A percentile compares a stretch with the other conserved stretches of the same genome.
phyloP scores from a whole-genome alignment of 1,140 invertebrate genomes.

The Neomicropteryx cornuta region DNA sequence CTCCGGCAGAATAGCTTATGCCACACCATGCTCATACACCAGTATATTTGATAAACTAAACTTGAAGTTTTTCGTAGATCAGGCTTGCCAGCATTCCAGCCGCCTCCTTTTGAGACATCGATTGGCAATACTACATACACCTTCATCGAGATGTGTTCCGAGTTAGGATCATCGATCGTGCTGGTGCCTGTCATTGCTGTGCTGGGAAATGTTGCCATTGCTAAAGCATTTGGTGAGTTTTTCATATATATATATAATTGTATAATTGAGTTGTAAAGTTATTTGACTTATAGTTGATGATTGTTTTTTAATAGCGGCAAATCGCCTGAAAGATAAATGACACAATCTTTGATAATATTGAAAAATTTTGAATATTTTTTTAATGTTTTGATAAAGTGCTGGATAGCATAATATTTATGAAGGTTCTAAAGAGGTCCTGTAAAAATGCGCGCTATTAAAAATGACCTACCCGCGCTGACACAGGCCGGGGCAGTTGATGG shows the following conservation, averaged over 20 bases:
- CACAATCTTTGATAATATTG: too few species aligned
- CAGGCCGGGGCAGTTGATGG: not conserved
- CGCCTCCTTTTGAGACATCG: slow-evolving; percentile 52
- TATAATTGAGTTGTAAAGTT: too few species aligned
- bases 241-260: not conserved
- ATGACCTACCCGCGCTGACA: not conserved
- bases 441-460: not conserved
- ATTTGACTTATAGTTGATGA: too few species aligned
- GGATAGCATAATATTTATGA: too few species aligned
- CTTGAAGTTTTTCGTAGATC: slow-evolving; percentile 33
- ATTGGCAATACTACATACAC: slow-evolving; percentile 44
- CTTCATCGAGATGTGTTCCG: slow-evolving; percentile 55
- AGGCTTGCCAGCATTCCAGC: slow-evolving; percentile 49
- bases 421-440: too few species aligned
- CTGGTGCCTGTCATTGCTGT: slow-evolving; percentile 74
- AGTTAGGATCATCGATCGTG: slow-evolving; percentile 62
- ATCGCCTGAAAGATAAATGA: too few species aligned
- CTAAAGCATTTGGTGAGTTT: slow-evolving; percentile 67
- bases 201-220: slow-evolving; percentile 75
- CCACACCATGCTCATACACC: too few species aligned
- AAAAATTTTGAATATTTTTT: too few species aligned
- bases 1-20: too few species aligned
- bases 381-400: too few species aligned
- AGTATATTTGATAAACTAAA: slow-evolving; percentile 43
- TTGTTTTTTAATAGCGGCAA: too few species aligned